Base-by-base conservation (phyloP, 1,140 invertebrate genomes). In the Cryptotermes secundus region DNA sequence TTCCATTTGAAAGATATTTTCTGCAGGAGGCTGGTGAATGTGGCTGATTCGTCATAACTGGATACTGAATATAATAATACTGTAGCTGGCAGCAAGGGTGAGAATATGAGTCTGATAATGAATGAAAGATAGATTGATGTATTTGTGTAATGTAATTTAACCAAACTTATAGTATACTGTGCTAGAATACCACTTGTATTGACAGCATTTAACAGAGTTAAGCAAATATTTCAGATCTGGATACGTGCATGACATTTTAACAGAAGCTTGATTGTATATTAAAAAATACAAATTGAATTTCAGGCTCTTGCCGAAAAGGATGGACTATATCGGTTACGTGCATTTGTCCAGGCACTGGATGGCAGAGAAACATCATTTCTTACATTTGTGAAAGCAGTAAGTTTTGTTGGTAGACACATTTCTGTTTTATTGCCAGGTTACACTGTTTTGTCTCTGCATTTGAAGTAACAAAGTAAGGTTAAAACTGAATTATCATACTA, bases 311-410 rank as follows among this genome's bases (percentile, higher is more conserved):
- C 95, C 19, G 89, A 92, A 83, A 89, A 91, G 80, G 93, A 96
- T 91, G 93, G 93, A 49, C 94, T 96, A 86, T 98, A 98, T 88
- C 92, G 94, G 84, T 87, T 98, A 9, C 93, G 93, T 89, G 92
- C 95, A 34, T 89, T 92, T 42, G 93, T 95, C 0, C 92, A 92
- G 82, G 92, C 92, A 85, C 91, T 92, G 42, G 94, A 95, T 86
- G 94, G 93, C 65, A 92, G 90, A 87, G 92, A 93, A 87, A 90
- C 90, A 42, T 92, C 92, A 86, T 96, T 96, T 87, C 89, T 95
- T 34, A 96, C 96, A 59, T 96, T 95, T 86, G 92, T 95, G 38
- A 96, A 95, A 92, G 96, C 96, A 65, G 93, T 95, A 92, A 92
- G 92, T 88, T 88, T 88, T 87, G 42, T 83, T 86, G 83, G 65